Evolutionary conservation across 2,113 vertebrate species (phyloP), one percentile per base, ranked within the genome.

Genomic region (Xenus cinereus): DNA sequence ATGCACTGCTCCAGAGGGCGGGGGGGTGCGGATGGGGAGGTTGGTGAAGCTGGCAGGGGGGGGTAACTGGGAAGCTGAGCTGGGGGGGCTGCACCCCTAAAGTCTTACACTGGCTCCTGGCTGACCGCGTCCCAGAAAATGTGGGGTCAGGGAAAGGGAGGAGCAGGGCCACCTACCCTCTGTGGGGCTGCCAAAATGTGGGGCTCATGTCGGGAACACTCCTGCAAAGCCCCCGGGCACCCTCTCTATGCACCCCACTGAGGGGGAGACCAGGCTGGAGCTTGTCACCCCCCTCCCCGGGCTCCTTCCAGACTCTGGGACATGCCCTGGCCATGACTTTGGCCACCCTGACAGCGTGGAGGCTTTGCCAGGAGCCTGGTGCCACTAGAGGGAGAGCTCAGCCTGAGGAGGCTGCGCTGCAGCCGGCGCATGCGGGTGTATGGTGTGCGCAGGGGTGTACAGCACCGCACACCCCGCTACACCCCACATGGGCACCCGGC

Each of bases 311-410:
- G 43, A 16, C 69, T 28, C 26, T 63, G 3, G 0, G 35, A 6
- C 28, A 1, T 14, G 81, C 4, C 56, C 37, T 8, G 69, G 22
- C n/a, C 64, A 4, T 8, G 59, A 54, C 41, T 93, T 21, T 0
- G 16, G 78, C 77, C 41, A 1, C 63, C 63, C 53, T 16, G 1
- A 59, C 2, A 7, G 48, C 2, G 16, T 0, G 2, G 45, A 56
- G 59, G 91, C 20, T 84, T 26, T 54, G 62, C 54, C 71, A 19
- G 78, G 82, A 76, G 90, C 56, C 18, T 20, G 33, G 63, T 68
- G 93, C 96, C 97, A 23, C 97, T 92, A 97, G 97, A 97, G 96
- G 97, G 96, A 96, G 95, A 95, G 94, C 97, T 90, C 74, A 76
- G 20, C 80, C 79, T 5, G 28, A 92, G 82, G 87, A 50, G 94